Conservation (phyloP, 1,140 invertebrate species). For the Diachasma alloeum region DNA sequence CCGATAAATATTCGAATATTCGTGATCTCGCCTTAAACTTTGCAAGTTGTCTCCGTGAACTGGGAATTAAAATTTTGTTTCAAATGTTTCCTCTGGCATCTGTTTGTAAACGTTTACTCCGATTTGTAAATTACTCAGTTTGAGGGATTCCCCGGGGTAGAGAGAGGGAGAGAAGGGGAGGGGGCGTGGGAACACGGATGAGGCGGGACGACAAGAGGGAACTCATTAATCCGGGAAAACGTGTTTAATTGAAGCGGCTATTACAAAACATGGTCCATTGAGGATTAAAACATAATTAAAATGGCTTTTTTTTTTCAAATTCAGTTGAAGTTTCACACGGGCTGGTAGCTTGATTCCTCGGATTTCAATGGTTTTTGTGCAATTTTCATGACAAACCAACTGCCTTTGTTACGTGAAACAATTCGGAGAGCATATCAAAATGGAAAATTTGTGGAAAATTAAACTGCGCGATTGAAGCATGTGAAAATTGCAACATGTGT, state of each 20-base stretch:
- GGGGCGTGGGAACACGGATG: background rate
- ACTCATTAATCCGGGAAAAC: constrained; percentile 34
- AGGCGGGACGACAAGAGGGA: background rate
- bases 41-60: background rate
- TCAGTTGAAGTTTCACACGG: background rate
- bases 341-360: background rate
- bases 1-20: background rate
- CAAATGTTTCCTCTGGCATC: background rate
- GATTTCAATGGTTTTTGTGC: background rate
- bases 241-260: constrained; percentile 25
- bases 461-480: background rate
- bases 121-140: background rate
- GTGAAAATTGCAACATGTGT: too few species aligned
- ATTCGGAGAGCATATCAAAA: background rate
- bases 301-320: background rate
- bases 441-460: background rate
- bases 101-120: background rate
- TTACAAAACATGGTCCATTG: background rate
- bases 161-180: background rate
- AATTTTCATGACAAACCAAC: background rate
- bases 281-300: constrained; percentile 24
- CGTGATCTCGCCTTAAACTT: background rate
- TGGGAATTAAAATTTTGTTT: background rate
- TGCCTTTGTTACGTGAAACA: background rate
- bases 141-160: background rate